Percentiles rank a stretch among this genome's conserved stretches.
phyloP scores from a whole-genome alignment of 2,797 vertebrate genomes.

The Acomys russatus region DNA sequence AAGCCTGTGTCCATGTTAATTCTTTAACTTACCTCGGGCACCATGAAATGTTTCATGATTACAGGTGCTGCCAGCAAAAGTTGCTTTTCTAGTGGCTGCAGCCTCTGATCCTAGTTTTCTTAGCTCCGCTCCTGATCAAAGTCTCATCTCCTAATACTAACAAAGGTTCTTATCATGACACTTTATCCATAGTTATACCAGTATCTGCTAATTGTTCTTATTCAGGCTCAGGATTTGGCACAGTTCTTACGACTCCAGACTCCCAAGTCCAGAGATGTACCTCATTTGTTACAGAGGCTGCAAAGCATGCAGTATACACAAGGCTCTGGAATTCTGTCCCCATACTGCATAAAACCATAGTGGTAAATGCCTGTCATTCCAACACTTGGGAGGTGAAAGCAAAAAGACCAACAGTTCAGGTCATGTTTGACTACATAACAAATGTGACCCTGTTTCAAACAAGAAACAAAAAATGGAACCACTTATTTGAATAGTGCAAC shows the following conservation, averaged over 20 bases:
- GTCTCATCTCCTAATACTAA: background rate
- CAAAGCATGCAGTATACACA: background rate
- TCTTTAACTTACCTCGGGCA: constrained; percentile 87
- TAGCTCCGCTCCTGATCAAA: background rate
- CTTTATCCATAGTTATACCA: background rate
- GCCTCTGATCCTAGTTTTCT: background rate
- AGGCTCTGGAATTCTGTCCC: too few species aligned
- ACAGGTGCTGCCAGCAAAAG: background rate
- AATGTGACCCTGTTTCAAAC: background rate
- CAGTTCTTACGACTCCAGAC: background rate
- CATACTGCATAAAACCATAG: background rate
- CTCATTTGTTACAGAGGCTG: background rate
- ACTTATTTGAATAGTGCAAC: background rate
- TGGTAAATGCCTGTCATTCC: background rate
- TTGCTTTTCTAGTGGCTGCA: fast-evolving
- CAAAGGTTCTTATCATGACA: background rate
- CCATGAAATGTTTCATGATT: constrained; percentile 89
- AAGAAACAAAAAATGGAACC: background rate
- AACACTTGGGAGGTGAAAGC: background rate
- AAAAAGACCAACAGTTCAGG: background rate
- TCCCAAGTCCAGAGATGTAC: background rate
- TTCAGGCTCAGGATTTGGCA: background rate
- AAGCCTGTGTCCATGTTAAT: background rate
- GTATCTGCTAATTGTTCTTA: background rate
- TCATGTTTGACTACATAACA: background rate